These are phyloP conservation scores for Drosophila azteca DNA, from an alignment of 1,140 invertebrate species.

Conservation along the genomic window DNA sequence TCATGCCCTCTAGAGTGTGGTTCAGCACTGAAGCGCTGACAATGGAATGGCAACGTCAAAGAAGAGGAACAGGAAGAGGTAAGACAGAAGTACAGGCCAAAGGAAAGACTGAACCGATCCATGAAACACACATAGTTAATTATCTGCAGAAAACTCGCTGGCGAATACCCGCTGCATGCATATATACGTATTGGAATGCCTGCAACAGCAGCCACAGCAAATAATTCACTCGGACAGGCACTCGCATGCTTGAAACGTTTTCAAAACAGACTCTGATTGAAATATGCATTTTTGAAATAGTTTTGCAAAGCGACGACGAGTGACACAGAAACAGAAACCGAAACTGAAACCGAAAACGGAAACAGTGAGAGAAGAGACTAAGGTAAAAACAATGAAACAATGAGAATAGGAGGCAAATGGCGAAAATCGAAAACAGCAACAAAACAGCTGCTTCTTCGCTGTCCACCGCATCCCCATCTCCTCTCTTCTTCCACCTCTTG, in stretches of 20 bases:
- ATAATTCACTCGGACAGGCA: no score
- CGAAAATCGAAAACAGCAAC: slow-evolving; percentile 1
- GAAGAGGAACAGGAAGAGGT: no score
- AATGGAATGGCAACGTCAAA: no score
- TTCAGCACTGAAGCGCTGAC: no score
- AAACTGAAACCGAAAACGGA: slow-evolving; percentile 44
- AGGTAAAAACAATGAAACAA: slow-evolving; percentile 43
- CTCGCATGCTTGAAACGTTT: no score
- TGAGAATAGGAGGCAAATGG: slow-evolving; percentile 20
- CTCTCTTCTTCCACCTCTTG: slow-evolving; percentile 19
- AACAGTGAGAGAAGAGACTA: slow-evolving; percentile 44
- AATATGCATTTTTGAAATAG: slow-evolving; percentile 50
- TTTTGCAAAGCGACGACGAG: slow-evolving; percentile 32
- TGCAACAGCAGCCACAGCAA: background rate
- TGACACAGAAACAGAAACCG: slow-evolving; percentile 38
- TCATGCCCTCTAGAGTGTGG: no score
- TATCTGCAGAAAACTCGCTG: no score
- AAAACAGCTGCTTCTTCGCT: background rate
- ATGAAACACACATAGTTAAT: no score
- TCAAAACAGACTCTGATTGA: slow-evolving; percentile 16
- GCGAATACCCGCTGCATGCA: background rate
- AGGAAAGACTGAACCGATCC: no score
- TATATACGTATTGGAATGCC: no score
- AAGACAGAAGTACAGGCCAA: no score
- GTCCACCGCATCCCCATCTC: background rate